Conservation (phyloP, 2,113 vertebrate genomes). For the Acanthochromis polyacanthus region DNA sequence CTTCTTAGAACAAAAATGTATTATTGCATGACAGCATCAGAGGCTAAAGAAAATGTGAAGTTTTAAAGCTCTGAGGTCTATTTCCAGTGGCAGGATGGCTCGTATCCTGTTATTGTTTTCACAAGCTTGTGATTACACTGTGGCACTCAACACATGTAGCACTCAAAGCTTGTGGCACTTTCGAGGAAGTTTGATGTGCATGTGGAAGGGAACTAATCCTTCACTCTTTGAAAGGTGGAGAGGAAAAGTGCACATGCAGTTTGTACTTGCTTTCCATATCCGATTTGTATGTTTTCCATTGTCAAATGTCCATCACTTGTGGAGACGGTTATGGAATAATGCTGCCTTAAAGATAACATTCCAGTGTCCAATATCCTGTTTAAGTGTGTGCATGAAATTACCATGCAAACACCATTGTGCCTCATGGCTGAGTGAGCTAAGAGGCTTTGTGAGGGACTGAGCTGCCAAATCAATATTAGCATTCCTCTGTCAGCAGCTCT, state of each 20-base stretch:
- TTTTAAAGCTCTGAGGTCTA: neutral
- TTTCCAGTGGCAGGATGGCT: constrained; percentile 9
- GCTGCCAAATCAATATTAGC: constrained; percentile 78
- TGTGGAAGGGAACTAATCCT: constrained; percentile 54
- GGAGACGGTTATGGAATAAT: constrained; percentile 60
- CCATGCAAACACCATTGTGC: constrained; percentile 74
- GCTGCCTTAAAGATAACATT: constrained; percentile 76
- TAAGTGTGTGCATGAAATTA: constrained; percentile 79
- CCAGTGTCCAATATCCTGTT: constrained; percentile 77
- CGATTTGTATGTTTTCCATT: constrained; percentile 62
- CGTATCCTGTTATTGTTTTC: constrained; percentile 46
- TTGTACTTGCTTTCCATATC: constrained; percentile 72
- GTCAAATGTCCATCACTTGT: constrained; percentile 67
- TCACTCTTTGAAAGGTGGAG: constrained; percentile 38
- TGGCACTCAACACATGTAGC: constrained; percentile 15
- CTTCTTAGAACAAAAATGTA: neutral
- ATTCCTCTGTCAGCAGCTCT: constrained; percentile 72
- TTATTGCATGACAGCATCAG: neutral
- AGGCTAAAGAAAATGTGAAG: neutral
- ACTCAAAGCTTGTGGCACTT: constrained; percentile 38
- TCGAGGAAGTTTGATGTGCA: constrained; percentile 25
- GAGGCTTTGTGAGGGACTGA: constrained; percentile 68
- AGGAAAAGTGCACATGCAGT: constrained; percentile 59
- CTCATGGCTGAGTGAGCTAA: constrained; percentile 73
- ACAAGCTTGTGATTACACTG: constrained; percentile 43